A percentile compares a stretch with the other conserved stretches of the same genome.
phyloP scores from a whole-genome alignment of 2,797 vertebrate genomes.

The Astyanax mexicanus region DNA sequence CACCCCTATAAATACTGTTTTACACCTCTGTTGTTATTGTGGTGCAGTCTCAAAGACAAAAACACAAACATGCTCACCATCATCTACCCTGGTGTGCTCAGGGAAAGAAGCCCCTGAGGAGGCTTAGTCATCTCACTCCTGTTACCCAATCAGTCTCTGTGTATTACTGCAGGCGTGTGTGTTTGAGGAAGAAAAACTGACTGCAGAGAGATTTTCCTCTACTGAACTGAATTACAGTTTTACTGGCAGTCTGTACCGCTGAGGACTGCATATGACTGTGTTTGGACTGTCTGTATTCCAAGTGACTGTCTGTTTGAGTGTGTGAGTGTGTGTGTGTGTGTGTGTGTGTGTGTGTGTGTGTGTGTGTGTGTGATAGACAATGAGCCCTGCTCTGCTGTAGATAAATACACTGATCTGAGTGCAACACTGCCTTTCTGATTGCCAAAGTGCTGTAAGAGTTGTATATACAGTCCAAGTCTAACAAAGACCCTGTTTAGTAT shows the following conservation, averaged over 20 bases:
- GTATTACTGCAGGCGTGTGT: not conserved
- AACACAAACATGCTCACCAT: not conserved
- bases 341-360: constrained; percentile 21
- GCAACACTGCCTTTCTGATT: constrained; percentile 50
- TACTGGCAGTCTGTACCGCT: constrained; percentile 17
- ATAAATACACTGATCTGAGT: constrained; percentile 43
- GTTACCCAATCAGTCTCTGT: not conserved
- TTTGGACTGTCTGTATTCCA: not conserved
- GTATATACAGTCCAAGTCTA: not conserved
- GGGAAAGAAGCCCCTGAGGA: not conserved
- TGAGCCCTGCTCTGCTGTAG: constrained; percentile 53
- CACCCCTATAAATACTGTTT: not conserved
- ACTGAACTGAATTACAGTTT: constrained; percentile 13
- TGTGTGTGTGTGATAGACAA: constrained; percentile 46
- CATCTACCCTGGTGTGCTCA: not conserved
- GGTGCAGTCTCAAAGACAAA: not conserved
- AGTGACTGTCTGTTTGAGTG: constrained; percentile 23
- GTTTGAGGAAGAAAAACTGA: not conserved
- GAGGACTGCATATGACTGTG: not conserved
- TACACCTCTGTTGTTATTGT: not conserved
- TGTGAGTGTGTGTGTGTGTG: constrained; percentile 19
- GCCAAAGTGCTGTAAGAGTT: constrained; percentile 49
- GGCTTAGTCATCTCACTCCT: not conserved
- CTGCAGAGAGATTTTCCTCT: not conserved
- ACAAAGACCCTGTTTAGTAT: constrained; percentile 7